Percentiles rank a stretch among this genome's conserved stretches.
These are phyloP conservation scores for Lagorchestes hirsutus DNA, from an alignment of 2,797 vertebrate genomes.

Conservation along the genomic window DNA sequence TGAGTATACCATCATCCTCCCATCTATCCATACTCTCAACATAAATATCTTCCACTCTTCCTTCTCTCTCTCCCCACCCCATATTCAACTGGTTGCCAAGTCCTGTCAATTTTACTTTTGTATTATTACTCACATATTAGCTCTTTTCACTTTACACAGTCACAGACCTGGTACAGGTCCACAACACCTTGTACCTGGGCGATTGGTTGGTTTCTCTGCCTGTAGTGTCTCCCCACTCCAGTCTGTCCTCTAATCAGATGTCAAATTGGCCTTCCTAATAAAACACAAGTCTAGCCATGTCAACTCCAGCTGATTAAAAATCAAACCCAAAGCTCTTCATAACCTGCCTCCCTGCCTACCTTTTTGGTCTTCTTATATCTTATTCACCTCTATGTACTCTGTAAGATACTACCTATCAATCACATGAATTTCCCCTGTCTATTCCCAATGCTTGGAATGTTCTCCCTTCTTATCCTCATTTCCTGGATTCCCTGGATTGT, in stretches of 20 bases:
- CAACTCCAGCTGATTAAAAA: background rate
- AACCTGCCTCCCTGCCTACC: background rate
- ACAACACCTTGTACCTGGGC: background rate
- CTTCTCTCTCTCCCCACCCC: background rate
- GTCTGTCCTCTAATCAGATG: background rate
- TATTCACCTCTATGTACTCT: background rate
- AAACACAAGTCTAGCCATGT: background rate
- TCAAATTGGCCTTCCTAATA: background rate
- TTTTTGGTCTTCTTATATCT: no score
- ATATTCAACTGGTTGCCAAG: background rate
- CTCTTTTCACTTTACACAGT: background rate
- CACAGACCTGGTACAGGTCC: no score
- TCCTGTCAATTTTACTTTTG: background rate
- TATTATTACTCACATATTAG: background rate
- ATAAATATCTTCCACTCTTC: background rate
- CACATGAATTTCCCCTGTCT: background rate
- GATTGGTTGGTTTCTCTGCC: background rate
- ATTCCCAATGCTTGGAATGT: background rate
- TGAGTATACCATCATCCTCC: background rate
- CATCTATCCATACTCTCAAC: background rate
- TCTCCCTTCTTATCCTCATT: background rate
- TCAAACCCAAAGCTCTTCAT: background rate
- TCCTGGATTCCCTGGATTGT: background rate
- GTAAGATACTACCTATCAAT: background rate
- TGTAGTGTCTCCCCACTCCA: background rate